phyloP scores from a whole-genome alignment of 2,797 vertebrate species.

The Amblyraja radiata region DNA sequence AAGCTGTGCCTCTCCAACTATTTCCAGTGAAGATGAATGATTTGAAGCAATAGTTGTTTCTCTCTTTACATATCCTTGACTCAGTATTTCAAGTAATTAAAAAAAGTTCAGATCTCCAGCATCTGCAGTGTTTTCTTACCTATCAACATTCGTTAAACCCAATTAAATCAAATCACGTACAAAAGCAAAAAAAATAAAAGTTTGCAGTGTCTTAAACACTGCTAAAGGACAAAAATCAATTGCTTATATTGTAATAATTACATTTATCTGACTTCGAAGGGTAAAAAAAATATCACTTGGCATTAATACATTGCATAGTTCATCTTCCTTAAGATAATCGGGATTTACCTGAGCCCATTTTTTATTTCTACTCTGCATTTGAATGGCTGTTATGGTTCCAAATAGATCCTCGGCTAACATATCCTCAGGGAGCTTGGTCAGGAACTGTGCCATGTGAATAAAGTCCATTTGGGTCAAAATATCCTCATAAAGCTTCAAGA shows the following conservation, averaged over 20 bases:
- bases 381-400: constrained; percentile 73
- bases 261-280: background rate
- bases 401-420: constrained; percentile 78
- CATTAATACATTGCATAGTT: background rate
- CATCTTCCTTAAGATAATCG: background rate
- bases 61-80: too few relatives aligned
- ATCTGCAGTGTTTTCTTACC: too few relatives aligned
- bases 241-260: background rate
- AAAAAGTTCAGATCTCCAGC: too few relatives aligned
- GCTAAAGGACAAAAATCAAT: background rate
- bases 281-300: background rate
- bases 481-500: constrained; percentile 82
- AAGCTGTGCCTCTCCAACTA: too few relatives aligned
- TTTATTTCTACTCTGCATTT: constrained; percentile 86
- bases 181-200: too few relatives aligned
- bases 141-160: too few relatives aligned
- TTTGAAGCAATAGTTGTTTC: too few relatives aligned
- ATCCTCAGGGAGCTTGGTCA: constrained; percentile 81
- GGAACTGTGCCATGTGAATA: constrained; percentile 92
- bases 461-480: constrained; percentile 93
- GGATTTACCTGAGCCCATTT: constrained; percentile 83
- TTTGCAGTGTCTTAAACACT: too few relatives aligned
- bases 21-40: too few relatives aligned
- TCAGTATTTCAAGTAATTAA: too few relatives aligned
- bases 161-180: too few relatives aligned